Base-by-base conservation (phyloP, 2,113 vertebrate species). In the Microcebus jonahi region DNA sequence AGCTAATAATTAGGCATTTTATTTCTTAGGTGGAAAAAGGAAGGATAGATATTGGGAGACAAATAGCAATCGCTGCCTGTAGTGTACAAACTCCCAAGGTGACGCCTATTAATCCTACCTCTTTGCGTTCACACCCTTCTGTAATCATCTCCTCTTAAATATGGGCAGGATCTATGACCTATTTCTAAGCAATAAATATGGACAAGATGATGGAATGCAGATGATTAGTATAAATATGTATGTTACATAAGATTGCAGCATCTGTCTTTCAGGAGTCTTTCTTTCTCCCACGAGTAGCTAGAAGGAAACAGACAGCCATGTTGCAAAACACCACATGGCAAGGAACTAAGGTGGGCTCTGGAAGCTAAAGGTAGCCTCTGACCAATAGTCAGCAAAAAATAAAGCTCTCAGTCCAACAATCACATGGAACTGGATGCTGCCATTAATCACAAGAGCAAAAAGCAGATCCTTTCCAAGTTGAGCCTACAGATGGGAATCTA, bases 341-440 rank as follows among this genome's bases (percentile, higher is more conserved):
- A 95, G 25, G 6, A 88, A 68, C 27, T 76, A 27, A 68, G 21
- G 14, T 85, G 29, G 4, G 31, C 57, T 86, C 76, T 95, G 17
- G 34, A 13, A 91, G 25, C 17, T 34, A 10, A 97, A n/a, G 48
- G 0, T 61, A 75, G 53, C 45, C 21, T 65, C 34, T 88, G 6
- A 25, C 27, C 45, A 81, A 79, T 3, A 85, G 29, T 13, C 36
- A 92, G 13, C 9, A 87, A 86, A 93, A 88, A 48, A 81, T 59
- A 79, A 96, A 95, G 57, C 23, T 82, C 55, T 83, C 39, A 79
- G 45, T 67, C 39, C 39, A 82, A 84, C 27, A 92, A 88, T 17
- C 27, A 57, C 45, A 91, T 45, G 25, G 42, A 65, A 81, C 48
- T 48, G 3, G 45, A 61, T 59, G 34, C 9, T n/a, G 18, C n/a